Evolutionary conservation across 2,888 invertebrate species (phyloP).

Genomic region (Andrena fulva): DNA sequence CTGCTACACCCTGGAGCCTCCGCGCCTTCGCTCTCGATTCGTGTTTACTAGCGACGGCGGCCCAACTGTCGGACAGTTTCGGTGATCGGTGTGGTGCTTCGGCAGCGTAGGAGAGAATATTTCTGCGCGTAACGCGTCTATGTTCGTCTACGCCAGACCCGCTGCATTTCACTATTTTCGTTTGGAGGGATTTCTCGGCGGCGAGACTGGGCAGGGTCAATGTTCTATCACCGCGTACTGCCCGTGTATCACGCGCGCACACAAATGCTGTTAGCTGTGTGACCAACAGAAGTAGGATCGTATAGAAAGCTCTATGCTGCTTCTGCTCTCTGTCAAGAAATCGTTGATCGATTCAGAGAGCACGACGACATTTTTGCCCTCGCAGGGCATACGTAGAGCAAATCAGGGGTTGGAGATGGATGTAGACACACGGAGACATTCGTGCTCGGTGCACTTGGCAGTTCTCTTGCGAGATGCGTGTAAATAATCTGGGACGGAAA

Average conservation of each 20-base stretch:
- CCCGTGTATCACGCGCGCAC: conserved; percentile 40
- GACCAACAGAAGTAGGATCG: neutral
- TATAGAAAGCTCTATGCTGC: conserved; percentile 33
- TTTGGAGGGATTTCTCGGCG: conserved; percentile 43
- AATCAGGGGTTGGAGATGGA: neutral
- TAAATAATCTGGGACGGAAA: too few relatives aligned
- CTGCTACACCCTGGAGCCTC: neutral
- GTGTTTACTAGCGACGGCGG: neutral
- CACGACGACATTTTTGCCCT: neutral
- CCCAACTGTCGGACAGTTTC: neutral
- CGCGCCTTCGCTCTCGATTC: neutral
- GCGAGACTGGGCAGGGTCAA: conserved; percentile 64
- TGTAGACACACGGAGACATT: conserved; percentile 13
- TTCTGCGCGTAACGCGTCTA: neutral
- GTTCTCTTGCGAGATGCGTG: too few relatives aligned
- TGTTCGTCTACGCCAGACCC: neutral
- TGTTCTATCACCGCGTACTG: conserved; percentile 56
- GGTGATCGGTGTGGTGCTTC: too few relatives aligned
- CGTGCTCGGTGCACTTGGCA: neutral
- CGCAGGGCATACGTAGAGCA: too few relatives aligned
- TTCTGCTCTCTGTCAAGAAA: conserved; percentile 20
- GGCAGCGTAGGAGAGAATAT: neutral
- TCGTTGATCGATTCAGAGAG: neutral
- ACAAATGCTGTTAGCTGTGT: conserved; percentile 35
- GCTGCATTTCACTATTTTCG: conserved; percentile 26